Base-by-base conservation (phyloP, 2,113 vertebrate genomes). In the Cryptoleucopteryx plumbea region DNA sequence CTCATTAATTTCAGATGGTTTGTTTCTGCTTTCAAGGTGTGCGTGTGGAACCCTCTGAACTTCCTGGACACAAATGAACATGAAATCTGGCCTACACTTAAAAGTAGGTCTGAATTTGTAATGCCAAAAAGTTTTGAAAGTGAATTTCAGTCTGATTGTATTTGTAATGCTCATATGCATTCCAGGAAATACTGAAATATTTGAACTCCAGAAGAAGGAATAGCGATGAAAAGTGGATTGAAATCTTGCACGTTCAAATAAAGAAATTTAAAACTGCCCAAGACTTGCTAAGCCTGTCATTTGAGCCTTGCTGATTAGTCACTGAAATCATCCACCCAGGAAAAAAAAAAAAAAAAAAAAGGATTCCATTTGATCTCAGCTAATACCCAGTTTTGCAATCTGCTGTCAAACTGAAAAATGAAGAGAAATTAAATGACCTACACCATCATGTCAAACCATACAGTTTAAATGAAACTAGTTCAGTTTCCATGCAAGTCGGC, bases 1-100 rank as follows among this genome's bases (percentile, higher is more conserved):
- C 58, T 94, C 88, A 96, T 96, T 89, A 80, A 87, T 94, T 96
- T 97, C 94, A 95, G 65, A 96, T 97, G 93, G 77, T 62, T 95
- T 87, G 61, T 84, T 94, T 97, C 95, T 96, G 89, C 84, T 86
- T 79, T 93, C 95, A 97, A 97, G 96, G 95, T 95, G 91, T 65
- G 66, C 1, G 0, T 16, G 5, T 87, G 74, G 68, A 91, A 59
- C 42, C 23, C 66, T 75, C 65, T 94, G 94, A 92, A 95, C 91
- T 97, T 95, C 84, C 86, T 65, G 87, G 78, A 85, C 67, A 58
- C 66, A 84, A 88, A 77, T 52, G 58, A 95, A 50, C 2, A 6
- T 85, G 86, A 78, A 95, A 95, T 95, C 86, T 96, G 88, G 86
- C 78, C 83, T 87, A 27, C 1, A 7, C 86, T 96, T 95, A 77